phyloP scores from a whole-genome alignment of 2,797 vertebrate species.

The Hippocampus kuda region DNA sequence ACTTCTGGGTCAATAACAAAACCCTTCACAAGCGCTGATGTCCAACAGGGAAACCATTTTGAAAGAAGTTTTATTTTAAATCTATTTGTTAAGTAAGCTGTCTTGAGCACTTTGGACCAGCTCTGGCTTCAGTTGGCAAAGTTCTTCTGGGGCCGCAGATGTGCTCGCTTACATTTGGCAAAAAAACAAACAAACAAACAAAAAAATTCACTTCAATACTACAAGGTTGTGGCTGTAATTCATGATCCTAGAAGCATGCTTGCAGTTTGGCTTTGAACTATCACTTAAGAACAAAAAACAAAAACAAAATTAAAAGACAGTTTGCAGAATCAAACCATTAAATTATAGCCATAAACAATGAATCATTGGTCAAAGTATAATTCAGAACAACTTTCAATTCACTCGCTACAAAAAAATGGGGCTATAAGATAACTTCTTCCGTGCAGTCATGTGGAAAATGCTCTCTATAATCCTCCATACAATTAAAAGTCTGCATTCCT shows the following conservation, averaged over 20 bases:
- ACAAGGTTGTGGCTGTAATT: background rate
- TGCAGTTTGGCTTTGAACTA: conserved; percentile 44
- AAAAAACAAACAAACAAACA: conserved; percentile 24
- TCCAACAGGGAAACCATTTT: conserved; percentile 16
- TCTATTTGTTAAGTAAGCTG: background rate
- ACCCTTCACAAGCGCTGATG: conserved; percentile 48
- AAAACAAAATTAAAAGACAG: conserved; percentile 56
- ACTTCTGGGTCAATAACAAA: conserved; percentile 43
- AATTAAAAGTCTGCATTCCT: conserved; percentile 31
- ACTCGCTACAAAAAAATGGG: conserved; percentile 42
- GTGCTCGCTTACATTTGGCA: conserved; percentile 57
- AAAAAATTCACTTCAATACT: conserved; percentile 8
- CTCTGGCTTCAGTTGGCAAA: conserved; percentile 14
- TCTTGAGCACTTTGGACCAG: background rate
- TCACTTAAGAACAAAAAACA: conserved; percentile 22
- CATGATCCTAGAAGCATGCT: conserved; percentile 14
- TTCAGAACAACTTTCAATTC: conserved; percentile 30
- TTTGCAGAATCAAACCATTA: conserved; percentile 78
- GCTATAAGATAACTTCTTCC: conserved; percentile 35
- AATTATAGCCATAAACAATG: conserved; percentile 59
- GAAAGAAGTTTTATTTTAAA: conserved; percentile 19
- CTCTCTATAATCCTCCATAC: conserved; percentile 25
- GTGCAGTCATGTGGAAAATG: conserved; percentile 32
- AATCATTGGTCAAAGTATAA: conserved; percentile 52
- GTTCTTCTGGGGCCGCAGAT: conserved; percentile 10